Evolutionary conservation across 2,797 vertebrate species (phyloP).

Genomic region (Gouania willdenowi): DNA sequence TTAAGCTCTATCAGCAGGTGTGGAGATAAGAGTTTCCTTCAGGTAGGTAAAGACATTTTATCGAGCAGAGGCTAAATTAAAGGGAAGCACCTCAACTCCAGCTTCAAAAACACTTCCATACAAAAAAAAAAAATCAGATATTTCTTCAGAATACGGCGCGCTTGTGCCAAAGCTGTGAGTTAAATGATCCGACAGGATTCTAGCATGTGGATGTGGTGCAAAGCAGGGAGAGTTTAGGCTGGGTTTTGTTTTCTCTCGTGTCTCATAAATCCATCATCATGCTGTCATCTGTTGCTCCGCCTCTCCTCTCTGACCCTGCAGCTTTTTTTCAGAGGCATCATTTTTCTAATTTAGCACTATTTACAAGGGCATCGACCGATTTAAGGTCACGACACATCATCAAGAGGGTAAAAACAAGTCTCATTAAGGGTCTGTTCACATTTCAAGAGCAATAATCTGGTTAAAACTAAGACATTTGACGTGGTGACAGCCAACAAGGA

Average conservation of each 20-base stretch:
- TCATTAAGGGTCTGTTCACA: too few species aligned
- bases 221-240: slow-evolving; percentile 4
- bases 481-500: too few species aligned
- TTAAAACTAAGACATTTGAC: slow-evolving; percentile 1
- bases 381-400: too few species aligned
- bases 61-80: neutral
- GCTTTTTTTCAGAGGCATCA: too few species aligned
- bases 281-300: slow-evolving; percentile 36
- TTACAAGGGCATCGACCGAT: neutral
- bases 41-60: neutral
- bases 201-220: neutral
- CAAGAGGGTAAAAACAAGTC: too few species aligned
- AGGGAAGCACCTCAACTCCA: neutral
- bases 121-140: neutral
- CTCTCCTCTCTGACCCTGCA: slow-evolving; percentile 23
- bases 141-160: too few species aligned
- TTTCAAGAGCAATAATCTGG: slow-evolving; percentile 2
- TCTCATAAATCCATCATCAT: slow-evolving; percentile 40
- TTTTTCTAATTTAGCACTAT: slow-evolving; percentile 5
- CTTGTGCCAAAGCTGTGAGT: neutral
- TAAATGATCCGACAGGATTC: neutral
- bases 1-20: neutral
- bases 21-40: neutral
- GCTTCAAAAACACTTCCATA: neutral
- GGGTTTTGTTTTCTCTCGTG: slow-evolving; percentile 16